Base-by-base conservation (phyloP, 2,797 vertebrate species). In the Parotocinclus haroldoi region DNA sequence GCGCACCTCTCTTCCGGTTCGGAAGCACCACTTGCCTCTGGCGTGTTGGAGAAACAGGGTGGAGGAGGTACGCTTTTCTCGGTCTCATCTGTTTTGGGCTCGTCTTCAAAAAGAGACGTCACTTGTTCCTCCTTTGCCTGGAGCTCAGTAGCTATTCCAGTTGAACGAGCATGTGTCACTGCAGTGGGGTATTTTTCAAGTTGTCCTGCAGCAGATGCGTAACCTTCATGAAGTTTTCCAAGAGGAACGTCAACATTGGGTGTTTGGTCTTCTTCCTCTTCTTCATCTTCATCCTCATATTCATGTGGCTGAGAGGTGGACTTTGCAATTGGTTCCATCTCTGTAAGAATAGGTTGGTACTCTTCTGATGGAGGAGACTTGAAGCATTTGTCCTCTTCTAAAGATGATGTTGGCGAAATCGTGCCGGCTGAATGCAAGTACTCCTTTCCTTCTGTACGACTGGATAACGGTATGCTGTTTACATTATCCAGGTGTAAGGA, bases 361-460 rank as follows among this genome's bases (percentile, higher is more conserved):
- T 99, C 97, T 73, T 99, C 96, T 39, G 91, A 93, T 13, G 95
- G 96, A 36, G 96, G 96, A 67, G 96, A 98, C 79, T 99, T 98
- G 70, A 99, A 99, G 81, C 89, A 96, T 71, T 98, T 99, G 83
- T 99, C 96, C 68, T 99, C 97, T 82, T 99, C 97, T 67, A 99
- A 80, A 19, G 96, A 99, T 64, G 96, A 99, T 0, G 97, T 99
- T 61, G 97, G 97, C 38, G 96, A 98, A 79, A 99, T 99, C 46
- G 96, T 99, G 62, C 96, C 96, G 19, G 97, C 96, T 0, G 97
- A 99, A 48, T 97, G 94, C 14, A 98, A 88, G 0, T 98, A 96
- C 72, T 99, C 97, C 3, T 96, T 92, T 58, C 96, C 96, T 14
- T 99, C 96, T 0, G 93, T 92, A 17, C 92, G 92, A 44, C 86